phyloP scores from a whole-genome alignment of 2,797 vertebrate genomes.

The Sebastes minor region DNA sequence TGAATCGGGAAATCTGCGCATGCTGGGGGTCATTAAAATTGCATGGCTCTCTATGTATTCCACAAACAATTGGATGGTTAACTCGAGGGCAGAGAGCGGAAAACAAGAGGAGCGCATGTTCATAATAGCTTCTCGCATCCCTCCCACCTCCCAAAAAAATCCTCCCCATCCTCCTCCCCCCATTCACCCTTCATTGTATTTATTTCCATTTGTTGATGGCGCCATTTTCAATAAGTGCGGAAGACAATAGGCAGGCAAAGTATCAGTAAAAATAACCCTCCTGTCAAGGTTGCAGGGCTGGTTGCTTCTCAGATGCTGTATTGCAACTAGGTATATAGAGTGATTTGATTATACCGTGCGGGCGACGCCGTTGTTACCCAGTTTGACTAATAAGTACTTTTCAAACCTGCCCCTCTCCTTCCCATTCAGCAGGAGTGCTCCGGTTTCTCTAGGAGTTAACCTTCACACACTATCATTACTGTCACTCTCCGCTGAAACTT shows the following conservation, averaged over 20 bases:
- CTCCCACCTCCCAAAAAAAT: conserved; percentile 38
- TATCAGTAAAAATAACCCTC: conserved; percentile 74
- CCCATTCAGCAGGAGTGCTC: conserved; percentile 71
- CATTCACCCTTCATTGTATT: conserved; percentile 80
- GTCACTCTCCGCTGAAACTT: conserved; percentile 75
- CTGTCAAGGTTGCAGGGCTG: conserved; percentile 77
- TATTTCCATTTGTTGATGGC: conserved; percentile 87
- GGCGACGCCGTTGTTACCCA: conserved; percentile 85
- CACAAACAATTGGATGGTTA: conserved; percentile 73
- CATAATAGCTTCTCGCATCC: conserved; percentile 77
- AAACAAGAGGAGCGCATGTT: conserved; percentile 79
- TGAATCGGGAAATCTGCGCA: conserved; percentile 61
- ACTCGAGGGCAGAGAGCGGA: conserved; percentile 55
- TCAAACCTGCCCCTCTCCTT: conserved; percentile 77
- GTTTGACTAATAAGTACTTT: conserved; percentile 90
- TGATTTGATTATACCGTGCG: conserved; percentile 88
- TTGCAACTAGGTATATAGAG: conserved; percentile 85
- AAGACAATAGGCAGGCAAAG: conserved; percentile 65
- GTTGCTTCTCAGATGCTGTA: conserved; percentile 82
- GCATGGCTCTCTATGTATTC: conserved; percentile 64
- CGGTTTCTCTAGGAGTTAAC: conserved; percentile 80
- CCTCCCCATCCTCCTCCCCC: not conserved
- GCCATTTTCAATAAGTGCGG: conserved; percentile 43
- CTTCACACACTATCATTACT: conserved; percentile 82
- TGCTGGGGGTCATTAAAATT: conserved; percentile 73